A percentile compares a stretch with the other conserved stretches of the same genome.
Conservation (phyloP, 2,113 vertebrate species). For the Catagonus wagneri region DNA sequence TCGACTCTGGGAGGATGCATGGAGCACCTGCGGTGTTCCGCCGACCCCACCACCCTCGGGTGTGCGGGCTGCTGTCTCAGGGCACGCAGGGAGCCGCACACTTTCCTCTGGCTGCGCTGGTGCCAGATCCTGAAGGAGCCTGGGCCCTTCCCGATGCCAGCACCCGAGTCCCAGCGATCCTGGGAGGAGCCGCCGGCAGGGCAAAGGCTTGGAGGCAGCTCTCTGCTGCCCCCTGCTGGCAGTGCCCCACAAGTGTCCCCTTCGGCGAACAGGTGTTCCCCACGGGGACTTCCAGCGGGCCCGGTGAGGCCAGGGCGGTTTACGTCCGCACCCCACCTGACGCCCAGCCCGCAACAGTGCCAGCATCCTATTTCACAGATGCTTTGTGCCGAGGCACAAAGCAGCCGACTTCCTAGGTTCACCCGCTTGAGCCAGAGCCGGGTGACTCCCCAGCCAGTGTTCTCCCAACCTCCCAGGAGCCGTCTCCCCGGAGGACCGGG, state of each 20-base stretch:
- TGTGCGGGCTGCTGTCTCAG: neutral
- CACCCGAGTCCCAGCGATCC: rapidly evolving
- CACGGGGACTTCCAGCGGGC: rapidly evolving
- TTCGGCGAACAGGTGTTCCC: no score
- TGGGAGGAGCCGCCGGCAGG: neutral
- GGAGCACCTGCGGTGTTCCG: neutral
- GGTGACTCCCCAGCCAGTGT: rapidly evolving
- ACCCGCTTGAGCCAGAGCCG: neutral
- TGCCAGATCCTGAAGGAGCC: neutral
- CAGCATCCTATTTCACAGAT: neutral
- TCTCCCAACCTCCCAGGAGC: neutral
- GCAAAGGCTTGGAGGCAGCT: neutral
- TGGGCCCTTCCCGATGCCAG: neutral
- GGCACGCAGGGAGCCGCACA: neutral
- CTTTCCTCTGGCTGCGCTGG: neutral
- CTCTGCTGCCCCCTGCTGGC: conserved; percentile 73
- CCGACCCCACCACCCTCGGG: neutral
- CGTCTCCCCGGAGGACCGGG: neutral
- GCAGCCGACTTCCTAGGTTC: neutral
- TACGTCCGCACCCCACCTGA: neutral
- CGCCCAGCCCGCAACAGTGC: rapidly evolving
- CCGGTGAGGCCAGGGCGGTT: neutral
- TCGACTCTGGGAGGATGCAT: rapidly evolving
- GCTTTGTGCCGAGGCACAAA: neutral
- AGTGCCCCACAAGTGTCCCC: rapidly evolving